Base-by-base conservation (phyloP, 1,140 invertebrate species). In the Cydia amplana region DNA sequence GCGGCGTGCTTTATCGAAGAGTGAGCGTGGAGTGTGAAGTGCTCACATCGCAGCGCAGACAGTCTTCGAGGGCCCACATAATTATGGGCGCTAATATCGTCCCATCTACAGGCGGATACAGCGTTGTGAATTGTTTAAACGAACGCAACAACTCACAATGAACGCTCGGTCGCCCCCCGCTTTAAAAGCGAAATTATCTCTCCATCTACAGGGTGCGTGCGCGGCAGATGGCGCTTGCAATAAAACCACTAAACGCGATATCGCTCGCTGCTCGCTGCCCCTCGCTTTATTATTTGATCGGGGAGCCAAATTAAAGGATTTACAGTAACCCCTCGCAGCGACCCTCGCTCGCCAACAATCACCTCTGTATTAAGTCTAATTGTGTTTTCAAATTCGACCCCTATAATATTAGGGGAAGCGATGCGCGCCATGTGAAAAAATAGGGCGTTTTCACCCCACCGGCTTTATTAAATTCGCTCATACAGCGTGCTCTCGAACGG, bases 291-390 rank as follows among this genome's bases (percentile, higher is more conserved):
- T 91, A 91, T 92, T 92, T 90, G 89, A 91, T 91, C 89, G 90
- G 85, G 87, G 88, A 91, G 87, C 87, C 90, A 93, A 93, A 93
- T 93, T 93, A 93, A 93, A 93, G 91, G 91, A 93, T 93, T 93
- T 91, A 84, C 87, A 80, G 85, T 89, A 89, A 87, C 90, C 89
- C 89, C 88, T 91, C 88, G 83, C 76, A 74, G 81, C 84, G 86
- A 91, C 90, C 89, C 88, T 88, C 87, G 81, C 85, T 79, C 84
- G 85, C 83, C 87, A 88, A 91, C 90, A 90, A 92, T 92, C 91
- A 92, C 91, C 91, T 92, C 89, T 91, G 91, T 92, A 92, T 92
- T 92, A 92, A 91, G 89, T 92, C 90, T 92, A 92, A 92, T 92
- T 92, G 91, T 92, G 91, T 92, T 92, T 92, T 92, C 88, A 88